phyloP scores from a whole-genome alignment of 2,113 vertebrate genomes.

The Machaerirhynchus nigripectus region DNA sequence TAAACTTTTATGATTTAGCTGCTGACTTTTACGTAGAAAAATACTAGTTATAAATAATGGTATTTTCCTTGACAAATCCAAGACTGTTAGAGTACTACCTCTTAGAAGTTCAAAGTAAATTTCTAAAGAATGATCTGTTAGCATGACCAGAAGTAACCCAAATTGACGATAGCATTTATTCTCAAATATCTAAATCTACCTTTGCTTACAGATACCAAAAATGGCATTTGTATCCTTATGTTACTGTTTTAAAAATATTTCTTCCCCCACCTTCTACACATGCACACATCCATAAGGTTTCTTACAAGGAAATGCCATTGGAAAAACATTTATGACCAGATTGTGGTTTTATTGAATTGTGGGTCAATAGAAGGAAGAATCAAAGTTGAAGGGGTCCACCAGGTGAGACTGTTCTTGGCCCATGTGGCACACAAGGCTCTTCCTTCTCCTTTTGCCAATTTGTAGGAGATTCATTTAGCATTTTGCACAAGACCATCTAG shows the following conservation, averaged over 20 bases:
- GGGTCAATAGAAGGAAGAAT: background rate
- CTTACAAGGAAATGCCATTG: background rate
- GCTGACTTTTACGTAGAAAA: background rate
- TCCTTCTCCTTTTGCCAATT: background rate
- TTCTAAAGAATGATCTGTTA: background rate
- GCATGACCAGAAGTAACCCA: background rate
- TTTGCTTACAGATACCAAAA: background rate
- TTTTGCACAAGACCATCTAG: background rate
- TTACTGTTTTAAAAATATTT: background rate
- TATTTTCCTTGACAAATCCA: background rate
- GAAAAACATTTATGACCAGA: background rate
- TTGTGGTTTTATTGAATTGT: background rate
- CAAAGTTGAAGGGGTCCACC: background rate
- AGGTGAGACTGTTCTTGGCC: background rate
- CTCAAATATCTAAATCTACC: background rate
- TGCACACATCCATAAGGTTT: background rate
- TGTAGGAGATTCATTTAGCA: background rate
- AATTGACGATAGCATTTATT: background rate
- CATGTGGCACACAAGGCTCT: background rate
- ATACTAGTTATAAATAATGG: background rate
- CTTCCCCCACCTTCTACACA: background rate
- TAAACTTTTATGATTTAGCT: background rate
- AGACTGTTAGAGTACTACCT: background rate
- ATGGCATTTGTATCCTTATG: background rate
- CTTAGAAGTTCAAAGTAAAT: background rate